These are phyloP conservation scores for Neosilurus hyrtlii DNA, from an alignment of 2,797 vertebrate genomes.

Conservation along the genomic window DNA sequence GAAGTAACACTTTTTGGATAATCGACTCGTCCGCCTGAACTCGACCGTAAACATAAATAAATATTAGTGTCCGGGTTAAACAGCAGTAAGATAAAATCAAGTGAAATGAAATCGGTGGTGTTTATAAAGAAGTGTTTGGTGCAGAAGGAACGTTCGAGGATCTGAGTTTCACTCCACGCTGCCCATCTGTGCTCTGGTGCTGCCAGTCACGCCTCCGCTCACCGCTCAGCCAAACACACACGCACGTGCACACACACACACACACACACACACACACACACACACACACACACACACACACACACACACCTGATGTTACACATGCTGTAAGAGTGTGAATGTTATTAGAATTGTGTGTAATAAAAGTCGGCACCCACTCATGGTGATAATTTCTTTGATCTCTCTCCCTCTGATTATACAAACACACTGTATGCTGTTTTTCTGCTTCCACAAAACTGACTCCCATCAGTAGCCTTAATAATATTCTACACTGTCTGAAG, in stretches of 20 bases:
- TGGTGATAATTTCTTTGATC: background rate
- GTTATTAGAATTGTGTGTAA: background rate
- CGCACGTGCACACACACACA: background rate
- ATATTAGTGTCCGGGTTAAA: background rate
- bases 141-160: conserved; percentile 41
- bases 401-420: background rate
- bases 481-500: background rate
- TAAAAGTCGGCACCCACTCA: background rate
- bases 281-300: no score
- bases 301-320: no score
- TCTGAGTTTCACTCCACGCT: conserved; percentile 44
- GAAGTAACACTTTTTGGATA: conserved; percentile 1
- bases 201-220: conserved; percentile 61
- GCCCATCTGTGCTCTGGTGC: conserved; percentile 69
- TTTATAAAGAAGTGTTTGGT: conserved; percentile 25
- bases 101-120: conserved; percentile 27
- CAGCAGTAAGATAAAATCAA: background rate
- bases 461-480: background rate
- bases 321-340: background rate
- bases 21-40: background rate
- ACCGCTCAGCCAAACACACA: conserved; percentile 27
- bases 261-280: no score
- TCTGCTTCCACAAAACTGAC: background rate
- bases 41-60: conserved; percentile 2
- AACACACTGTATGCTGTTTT: background rate